Percentiles rank a stretch among this genome's conserved stretches.
phyloP scores from a whole-genome alignment of 1,140 invertebrate genomes.

The Drosophila chauvacae region DNA sequence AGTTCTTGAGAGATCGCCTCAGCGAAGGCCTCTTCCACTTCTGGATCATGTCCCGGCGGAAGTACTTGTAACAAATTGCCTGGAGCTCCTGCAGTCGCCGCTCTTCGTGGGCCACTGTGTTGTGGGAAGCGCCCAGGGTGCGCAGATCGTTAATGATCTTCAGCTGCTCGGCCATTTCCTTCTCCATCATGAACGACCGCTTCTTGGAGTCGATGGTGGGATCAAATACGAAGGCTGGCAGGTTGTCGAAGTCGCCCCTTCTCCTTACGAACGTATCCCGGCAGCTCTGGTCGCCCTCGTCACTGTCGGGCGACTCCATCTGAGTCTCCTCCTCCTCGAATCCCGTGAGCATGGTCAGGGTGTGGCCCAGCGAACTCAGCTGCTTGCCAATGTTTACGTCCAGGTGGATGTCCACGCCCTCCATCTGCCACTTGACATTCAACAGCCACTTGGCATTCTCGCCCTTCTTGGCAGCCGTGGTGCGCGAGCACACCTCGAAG shows the following conservation, averaged over 20 bases:
- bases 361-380: slow-evolving; percentile 95
- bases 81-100: slow-evolving; percentile 95
- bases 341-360: slow-evolving; percentile 96
- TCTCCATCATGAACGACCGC: slow-evolving; percentile 96
- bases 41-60: slow-evolving; percentile 87
- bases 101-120: slow-evolving; percentile 96
- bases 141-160: slow-evolving; percentile 97
- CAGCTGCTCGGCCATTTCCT: slow-evolving; percentile 98
- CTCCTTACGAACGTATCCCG: slow-evolving; percentile 85
- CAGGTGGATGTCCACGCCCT: slow-evolving; percentile 98
- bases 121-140: slow-evolving; percentile 94
- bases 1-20: slow-evolving; percentile 73
- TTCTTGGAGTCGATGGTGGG: slow-evolving; percentile 93
- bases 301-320: slow-evolving; percentile 90
- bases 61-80: slow-evolving; percentile 95
- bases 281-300: slow-evolving; percentile 88
- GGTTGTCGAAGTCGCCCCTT: slow-evolving; percentile 87
- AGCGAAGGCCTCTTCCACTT: slow-evolving; percentile 82
- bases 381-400: slow-evolving; percentile 98
- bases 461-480: slow-evolving; percentile 91
- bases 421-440: slow-evolving; percentile 99
- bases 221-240: slow-evolving; percentile 95
- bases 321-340: slow-evolving; percentile 93
- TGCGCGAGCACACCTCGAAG: slow-evolving; percentile 97
- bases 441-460: slow-evolving; percentile 99